These are phyloP conservation scores for Orycteropus afer DNA, from an alignment of 2,113 vertebrate genomes.

Conservation along the genomic window DNA sequence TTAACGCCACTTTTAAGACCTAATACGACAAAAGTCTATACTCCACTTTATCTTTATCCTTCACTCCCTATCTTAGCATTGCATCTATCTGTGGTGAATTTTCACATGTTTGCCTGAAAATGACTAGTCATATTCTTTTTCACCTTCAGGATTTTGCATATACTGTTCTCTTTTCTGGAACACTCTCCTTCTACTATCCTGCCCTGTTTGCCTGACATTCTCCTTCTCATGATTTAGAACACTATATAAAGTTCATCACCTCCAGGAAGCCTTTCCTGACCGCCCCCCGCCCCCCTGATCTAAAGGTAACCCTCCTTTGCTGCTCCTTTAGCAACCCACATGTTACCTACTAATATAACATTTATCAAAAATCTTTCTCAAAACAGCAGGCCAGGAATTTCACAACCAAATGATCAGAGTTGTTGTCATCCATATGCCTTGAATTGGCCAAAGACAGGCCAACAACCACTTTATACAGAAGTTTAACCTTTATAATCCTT, in stretches of 20 bases:
- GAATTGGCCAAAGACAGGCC: not conserved
- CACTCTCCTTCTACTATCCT: not conserved
- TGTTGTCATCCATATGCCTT: not conserved
- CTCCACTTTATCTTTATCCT: not conserved
- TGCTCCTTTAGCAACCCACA: not conserved
- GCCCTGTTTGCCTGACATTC: not conserved
- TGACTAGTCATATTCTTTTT: not conserved
- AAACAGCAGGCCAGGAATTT: not conserved
- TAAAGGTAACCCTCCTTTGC: not conserved
- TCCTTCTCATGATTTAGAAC: not conserved
- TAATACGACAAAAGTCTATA: not conserved
- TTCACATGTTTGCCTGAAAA: not conserved
- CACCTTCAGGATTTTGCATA: not conserved
- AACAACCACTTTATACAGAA: not conserved
- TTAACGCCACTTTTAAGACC: not conserved
- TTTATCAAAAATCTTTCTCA: not conserved
- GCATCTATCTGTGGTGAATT: not conserved
- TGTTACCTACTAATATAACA: not conserved
- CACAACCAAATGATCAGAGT: not conserved
- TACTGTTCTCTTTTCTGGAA: not conserved
- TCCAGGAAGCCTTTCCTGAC: not conserved
- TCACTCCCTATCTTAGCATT: not conserved
- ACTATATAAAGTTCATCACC: not conserved
- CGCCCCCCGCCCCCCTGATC: not conserved
- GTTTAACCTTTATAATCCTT: not conserved